phyloP scores from a whole-genome alignment of 2,113 vertebrate genomes.

The Ibidorhyncha struthersii region DNA sequence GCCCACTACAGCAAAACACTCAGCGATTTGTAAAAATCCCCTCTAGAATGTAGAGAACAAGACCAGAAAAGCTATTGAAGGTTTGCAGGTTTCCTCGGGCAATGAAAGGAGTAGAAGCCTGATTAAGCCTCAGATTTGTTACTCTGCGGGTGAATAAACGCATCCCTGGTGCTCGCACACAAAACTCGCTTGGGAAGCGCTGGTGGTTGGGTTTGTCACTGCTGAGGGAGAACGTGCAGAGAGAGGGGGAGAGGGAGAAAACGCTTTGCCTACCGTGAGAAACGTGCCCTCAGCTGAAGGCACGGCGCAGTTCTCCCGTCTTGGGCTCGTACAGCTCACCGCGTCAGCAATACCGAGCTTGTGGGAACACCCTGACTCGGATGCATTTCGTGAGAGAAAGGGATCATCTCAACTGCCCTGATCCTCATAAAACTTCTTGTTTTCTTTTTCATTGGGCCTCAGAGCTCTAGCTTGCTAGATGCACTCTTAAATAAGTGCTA shows the following conservation, averaged over 20 bases:
- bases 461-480: not conserved
- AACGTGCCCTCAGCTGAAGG: not conserved
- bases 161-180: not conserved
- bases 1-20: conserved; percentile 19
- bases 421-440: not conserved
- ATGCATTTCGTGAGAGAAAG: not conserved
- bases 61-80: not conserved
- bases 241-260: not conserved
- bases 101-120: not conserved
- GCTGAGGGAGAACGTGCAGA: not conserved
- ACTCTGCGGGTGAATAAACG: not conserved
- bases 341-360: not conserved
- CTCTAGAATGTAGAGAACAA: conserved; percentile 41
- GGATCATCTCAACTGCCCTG: not conserved
- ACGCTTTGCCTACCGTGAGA: not conserved
- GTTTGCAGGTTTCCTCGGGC: conserved; percentile 16
- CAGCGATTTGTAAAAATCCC: conserved; percentile 35
- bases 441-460: not conserved
- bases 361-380: not conserved
- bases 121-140: conserved; percentile 44
- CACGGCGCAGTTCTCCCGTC: not conserved
- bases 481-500: not conserved
- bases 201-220: not conserved
- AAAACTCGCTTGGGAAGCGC: not conserved
- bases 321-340: not conserved